These are phyloP conservation scores for Candidula unifasciata DNA, from an alignment of 2,888 invertebrate species.

Conservation along the genomic window DNA sequence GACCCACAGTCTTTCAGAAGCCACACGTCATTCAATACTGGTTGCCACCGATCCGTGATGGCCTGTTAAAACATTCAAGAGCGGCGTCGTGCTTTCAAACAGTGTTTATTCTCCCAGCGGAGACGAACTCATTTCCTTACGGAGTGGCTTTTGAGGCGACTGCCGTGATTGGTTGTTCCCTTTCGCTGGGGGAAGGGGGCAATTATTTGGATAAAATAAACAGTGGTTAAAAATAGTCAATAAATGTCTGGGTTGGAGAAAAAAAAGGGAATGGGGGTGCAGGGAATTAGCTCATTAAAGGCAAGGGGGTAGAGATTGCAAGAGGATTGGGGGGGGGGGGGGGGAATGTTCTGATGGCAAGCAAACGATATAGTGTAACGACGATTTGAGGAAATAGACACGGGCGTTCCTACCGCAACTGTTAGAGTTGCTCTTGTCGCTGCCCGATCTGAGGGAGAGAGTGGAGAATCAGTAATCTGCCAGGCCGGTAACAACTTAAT, in stretches of 20 bases:
- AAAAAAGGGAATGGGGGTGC: background rate
- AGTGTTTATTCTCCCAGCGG: conserved; percentile 35
- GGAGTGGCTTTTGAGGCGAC: conserved; percentile 20
- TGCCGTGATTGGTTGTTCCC: conserved; percentile 27
- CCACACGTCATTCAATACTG: conserved; percentile 31
- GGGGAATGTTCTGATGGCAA: background rate
- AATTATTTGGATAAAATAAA: background rate
- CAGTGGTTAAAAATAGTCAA: background rate
- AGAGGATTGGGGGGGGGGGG: background rate
- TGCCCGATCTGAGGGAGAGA: background rate
- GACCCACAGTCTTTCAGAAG: background rate
- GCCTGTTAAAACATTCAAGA: conserved; percentile 35
- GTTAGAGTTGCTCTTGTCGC: background rate
- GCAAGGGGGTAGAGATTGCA: background rate
- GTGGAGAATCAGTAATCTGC: background rate
- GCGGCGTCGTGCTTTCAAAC: background rate
- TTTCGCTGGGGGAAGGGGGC: background rate
- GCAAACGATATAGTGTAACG: too few species aligned
- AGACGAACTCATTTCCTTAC: conserved; percentile 34
- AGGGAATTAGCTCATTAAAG: background rate
- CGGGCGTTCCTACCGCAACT: background rate
- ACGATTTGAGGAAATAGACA: background rate
- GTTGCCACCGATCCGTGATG: conserved; percentile 27
- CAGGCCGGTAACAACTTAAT: background rate
- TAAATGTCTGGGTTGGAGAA: background rate